phyloP scores from a whole-genome alignment of 1,140 invertebrate genomes.

The Dendrolimus punctatus region DNA sequence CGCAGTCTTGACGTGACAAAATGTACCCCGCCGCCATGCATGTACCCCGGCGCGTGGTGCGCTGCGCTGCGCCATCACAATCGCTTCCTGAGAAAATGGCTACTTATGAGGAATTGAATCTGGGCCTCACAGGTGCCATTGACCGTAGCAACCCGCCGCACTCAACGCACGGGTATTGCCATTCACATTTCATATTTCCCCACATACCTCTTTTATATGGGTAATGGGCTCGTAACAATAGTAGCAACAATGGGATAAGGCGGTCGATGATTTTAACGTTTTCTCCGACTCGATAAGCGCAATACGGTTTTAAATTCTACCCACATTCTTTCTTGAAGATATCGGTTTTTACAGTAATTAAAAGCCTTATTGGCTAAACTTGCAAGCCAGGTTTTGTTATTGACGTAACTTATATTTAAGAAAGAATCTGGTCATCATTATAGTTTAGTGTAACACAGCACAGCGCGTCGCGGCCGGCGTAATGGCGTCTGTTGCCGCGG shows the following conservation, averaged over 20 bases:
- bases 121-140: conserved; percentile 54
- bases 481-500: conserved; percentile 21
- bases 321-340: no score
- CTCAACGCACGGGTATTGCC: conserved; percentile 36
- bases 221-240: conserved; percentile 29
- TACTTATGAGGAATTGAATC: conserved; percentile 65
- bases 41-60: conserved; percentile 5
- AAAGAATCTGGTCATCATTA: no score
- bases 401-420: no score
- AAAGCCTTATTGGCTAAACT: no score
- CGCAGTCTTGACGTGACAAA: conserved; percentile 57
- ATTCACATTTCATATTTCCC: conserved; percentile 45
- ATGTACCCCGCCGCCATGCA: conserved; percentile 43
- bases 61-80: conserved; percentile 13
- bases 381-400: no score
- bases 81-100: conserved; percentile 66
- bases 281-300: background rate
- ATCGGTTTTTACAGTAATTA: no score
- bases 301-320: no score
- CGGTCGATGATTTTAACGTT: conserved; percentile 18
- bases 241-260: conserved; percentile 26
- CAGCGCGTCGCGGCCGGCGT: conserved; percentile 1
- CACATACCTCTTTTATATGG: conserved; percentile 30
- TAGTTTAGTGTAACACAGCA: background rate
- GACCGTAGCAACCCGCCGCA: conserved; percentile 45